Conservation (phyloP, 2,113 vertebrate genomes). For the Gopherus evgoodei region DNA sequence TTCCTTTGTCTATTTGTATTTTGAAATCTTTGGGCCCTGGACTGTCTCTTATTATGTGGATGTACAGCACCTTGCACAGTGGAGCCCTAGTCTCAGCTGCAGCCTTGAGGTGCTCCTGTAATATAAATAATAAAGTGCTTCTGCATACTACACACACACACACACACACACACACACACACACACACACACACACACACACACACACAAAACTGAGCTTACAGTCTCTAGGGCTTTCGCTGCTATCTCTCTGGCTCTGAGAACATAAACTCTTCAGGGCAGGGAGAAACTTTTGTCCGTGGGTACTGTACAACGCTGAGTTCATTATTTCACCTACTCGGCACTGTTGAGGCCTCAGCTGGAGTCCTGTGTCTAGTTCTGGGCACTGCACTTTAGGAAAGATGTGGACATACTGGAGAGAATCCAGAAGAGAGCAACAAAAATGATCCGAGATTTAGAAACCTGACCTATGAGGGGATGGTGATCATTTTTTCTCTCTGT, state of each 20-base stretch:
- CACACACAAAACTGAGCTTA: not conserved
- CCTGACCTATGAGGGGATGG: not conserved
- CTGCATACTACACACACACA: not conserved
- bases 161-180: too few relatives aligned
- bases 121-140: not conserved
- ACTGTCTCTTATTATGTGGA: not conserved
- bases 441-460: not conserved
- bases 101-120: not conserved
- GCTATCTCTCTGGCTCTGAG: not conserved
- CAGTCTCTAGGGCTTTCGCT: not conserved
- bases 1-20: not conserved
- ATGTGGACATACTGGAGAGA: not conserved
- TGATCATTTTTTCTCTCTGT: not conserved
- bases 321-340: not conserved
- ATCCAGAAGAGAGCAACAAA: not conserved
- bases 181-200: too few relatives aligned
- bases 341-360: not conserved
- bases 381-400: not conserved
- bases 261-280: not conserved
- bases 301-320: not conserved
- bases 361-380: not conserved
- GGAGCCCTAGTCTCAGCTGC: not conserved
- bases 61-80: not conserved
- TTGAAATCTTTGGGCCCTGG: not conserved
- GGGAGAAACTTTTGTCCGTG: not conserved